These are phyloP conservation scores for Drosophila serrata DNA, from an alignment of 1,140 invertebrate genomes.

Conservation along the genomic window DNA sequence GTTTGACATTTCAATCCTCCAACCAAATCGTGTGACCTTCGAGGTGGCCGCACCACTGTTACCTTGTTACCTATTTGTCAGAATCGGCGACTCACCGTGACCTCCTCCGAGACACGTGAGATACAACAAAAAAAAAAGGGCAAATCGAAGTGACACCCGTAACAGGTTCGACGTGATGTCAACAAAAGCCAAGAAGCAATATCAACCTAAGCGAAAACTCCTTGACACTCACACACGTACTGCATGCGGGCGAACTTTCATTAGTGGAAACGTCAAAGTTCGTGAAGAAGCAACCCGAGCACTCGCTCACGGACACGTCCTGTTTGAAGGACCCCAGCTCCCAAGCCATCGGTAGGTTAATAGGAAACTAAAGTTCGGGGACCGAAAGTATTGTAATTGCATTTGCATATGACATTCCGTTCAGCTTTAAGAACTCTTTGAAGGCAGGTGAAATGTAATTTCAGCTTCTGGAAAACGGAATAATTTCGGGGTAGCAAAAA, in stretches of 20 bases:
- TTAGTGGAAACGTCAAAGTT: slow-evolving; percentile 76
- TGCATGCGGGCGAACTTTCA: slow-evolving; percentile 63
- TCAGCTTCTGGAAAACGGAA: not conserved
- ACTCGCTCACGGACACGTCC: slow-evolving; percentile 16
- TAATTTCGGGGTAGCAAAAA: not conserved
- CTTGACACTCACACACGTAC: slow-evolving; percentile 36
- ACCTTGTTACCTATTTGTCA: slow-evolving; percentile 34
- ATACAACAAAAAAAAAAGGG: slow-evolving; percentile 21
- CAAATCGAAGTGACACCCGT: slow-evolving; percentile 67
- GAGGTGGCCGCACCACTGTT: slow-evolving; percentile 20
- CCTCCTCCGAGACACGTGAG: slow-evolving; percentile 30
- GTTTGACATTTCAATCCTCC: not conserved
- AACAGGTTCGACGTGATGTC: slow-evolving; percentile 78
- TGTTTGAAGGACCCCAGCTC: not conserved
- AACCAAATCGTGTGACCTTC: slow-evolving; percentile 8
- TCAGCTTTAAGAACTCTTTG: slow-evolving; percentile 8
- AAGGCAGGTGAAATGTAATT: not conserved
- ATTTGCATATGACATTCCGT: slow-evolving; percentile 71
- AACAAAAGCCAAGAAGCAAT: slow-evolving; percentile 69
- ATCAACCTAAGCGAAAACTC: slow-evolving; percentile 41
- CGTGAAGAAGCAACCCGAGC: slow-evolving; percentile 34
- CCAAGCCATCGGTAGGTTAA: slow-evolving; percentile 10
- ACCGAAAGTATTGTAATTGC: slow-evolving; percentile 49
- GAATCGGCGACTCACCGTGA: slow-evolving; percentile 45
- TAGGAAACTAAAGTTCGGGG: slow-evolving; percentile 8